A percentile compares a stretch with the other conserved stretches of the same genome.
Conservation (phyloP, 2,888 invertebrate genomes). For the Drosophila kanekoi region DNA sequence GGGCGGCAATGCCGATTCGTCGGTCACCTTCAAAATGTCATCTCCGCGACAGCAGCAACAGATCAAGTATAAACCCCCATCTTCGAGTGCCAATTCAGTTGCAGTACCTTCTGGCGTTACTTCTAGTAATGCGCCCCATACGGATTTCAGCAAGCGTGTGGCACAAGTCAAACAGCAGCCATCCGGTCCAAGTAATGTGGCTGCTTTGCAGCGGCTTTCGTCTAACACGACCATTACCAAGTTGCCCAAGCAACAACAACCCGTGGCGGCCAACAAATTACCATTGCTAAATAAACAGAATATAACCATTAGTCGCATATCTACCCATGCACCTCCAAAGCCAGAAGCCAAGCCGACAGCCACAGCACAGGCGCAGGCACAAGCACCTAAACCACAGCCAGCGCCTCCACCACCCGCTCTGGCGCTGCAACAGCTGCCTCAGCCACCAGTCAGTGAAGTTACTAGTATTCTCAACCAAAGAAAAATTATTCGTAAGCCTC, state of each 20-base stretch:
- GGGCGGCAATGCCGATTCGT: slow-evolving; percentile 26
- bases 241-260: slow-evolving; percentile 44
- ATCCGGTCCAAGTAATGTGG: slow-evolving; percentile 38
- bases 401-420: slow-evolving; percentile 53
- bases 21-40: slow-evolving; percentile 56
- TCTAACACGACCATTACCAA: slow-evolving; percentile 74
- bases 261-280: slow-evolving; percentile 47
- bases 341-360: slow-evolving; percentile 44
- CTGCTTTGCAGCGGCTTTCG: slow-evolving; percentile 77
- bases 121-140: slow-evolving; percentile 5
- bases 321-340: slow-evolving; percentile 51
- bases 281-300: slow-evolving; percentile 82
- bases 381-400: slow-evolving; percentile 49
- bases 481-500: slow-evolving; percentile 50
- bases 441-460: slow-evolving; percentile 7
- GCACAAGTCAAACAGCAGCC: slow-evolving; percentile 33
- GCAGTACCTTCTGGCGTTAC: background rate
- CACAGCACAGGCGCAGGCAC: slow-evolving; percentile 63
- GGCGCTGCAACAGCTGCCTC: slow-evolving; percentile 21
- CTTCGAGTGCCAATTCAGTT: slow-evolving; percentile 16
- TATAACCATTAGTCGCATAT: slow-evolving; percentile 82
- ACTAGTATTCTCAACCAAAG: slow-evolving; percentile 47
- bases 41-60: slow-evolving; percentile 42
- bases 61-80: slow-evolving; percentile 33
- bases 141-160: slow-evolving; percentile 32